Evolutionary conservation across 2,113 vertebrate species (phyloP).

Genomic region (Lasiurus borealis): DNA sequence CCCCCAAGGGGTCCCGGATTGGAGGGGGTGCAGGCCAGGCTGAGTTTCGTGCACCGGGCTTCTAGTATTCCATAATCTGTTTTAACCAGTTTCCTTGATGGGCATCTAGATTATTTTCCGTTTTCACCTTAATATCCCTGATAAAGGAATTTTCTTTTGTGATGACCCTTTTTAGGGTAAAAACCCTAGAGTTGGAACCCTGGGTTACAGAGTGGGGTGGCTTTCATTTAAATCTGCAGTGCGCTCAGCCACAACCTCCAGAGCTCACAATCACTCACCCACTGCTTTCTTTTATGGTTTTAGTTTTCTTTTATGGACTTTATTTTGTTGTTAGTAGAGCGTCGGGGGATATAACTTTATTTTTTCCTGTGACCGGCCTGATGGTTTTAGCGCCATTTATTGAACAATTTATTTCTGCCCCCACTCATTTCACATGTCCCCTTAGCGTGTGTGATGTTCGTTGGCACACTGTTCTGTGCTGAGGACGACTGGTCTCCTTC

Average conservation of each 20-base stretch:
- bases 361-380: conserved; percentile 24
- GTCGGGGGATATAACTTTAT: background rate
- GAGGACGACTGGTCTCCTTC: background rate
- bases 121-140: conserved; percentile 11
- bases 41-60: no score
- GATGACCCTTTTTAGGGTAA: conserved; percentile 42
- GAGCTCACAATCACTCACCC: background rate
- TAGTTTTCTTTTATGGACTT: conserved; percentile 54
- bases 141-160: conserved; percentile 43
- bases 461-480: background rate
- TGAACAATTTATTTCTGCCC: background rate
- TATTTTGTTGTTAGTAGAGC: conserved; percentile 31
- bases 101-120: conserved; percentile 5
- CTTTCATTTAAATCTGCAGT: background rate
- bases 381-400: background rate
- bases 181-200: conserved; percentile 24
- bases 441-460: background rate
- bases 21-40: no score
- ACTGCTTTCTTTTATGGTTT: conserved; percentile 1
- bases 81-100: conserved; percentile 4
- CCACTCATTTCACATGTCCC: background rate
- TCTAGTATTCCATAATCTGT: background rate
- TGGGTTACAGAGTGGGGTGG: background rate
- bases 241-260: background rate
- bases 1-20: no score